Evolutionary conservation across 2,113 vertebrate species (phyloP).

Genomic region (Menura novaehollandiae): DNA sequence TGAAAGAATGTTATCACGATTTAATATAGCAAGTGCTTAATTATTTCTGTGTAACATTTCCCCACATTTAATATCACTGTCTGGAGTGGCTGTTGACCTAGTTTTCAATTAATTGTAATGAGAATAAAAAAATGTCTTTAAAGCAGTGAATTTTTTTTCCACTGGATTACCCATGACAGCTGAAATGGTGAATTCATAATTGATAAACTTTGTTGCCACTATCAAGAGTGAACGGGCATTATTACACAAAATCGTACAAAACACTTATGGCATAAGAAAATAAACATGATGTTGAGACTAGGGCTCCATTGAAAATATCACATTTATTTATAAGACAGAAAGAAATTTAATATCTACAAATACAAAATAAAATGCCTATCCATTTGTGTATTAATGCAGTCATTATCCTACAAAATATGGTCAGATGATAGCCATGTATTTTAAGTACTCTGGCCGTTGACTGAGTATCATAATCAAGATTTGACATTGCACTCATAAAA

Average conservation of each 20-base stretch:
- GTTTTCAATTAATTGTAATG: conserved; percentile 78
- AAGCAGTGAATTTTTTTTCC: conserved; percentile 51
- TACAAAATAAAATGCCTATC: neutral
- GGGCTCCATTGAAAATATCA: neutral
- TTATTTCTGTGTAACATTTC: conserved; percentile 41
- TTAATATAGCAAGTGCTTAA: conserved; percentile 36
- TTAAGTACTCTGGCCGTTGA: neutral
- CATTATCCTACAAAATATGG: neutral
- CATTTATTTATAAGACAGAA: neutral
- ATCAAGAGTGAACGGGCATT: neutral
- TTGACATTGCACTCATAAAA: neutral
- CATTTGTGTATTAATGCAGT: neutral
- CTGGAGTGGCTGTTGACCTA: conserved; percentile 74
- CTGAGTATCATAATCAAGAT: neutral
- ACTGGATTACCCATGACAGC: conserved; percentile 7
- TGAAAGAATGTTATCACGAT: conserved; percentile 6
- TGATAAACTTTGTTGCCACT: neutral
- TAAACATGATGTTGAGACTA: neutral
- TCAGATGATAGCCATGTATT: neutral
- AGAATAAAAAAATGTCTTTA: conserved; percentile 61
- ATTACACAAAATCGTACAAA: neutral
- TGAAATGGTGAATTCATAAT: conserved; percentile 2
- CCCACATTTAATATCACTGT: conserved; percentile 18
- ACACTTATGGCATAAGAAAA: neutral
- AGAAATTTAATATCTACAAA: neutral